phyloP scores from a whole-genome alignment of 2,888 invertebrate genomes.

The Sesamia inferens region DNA sequence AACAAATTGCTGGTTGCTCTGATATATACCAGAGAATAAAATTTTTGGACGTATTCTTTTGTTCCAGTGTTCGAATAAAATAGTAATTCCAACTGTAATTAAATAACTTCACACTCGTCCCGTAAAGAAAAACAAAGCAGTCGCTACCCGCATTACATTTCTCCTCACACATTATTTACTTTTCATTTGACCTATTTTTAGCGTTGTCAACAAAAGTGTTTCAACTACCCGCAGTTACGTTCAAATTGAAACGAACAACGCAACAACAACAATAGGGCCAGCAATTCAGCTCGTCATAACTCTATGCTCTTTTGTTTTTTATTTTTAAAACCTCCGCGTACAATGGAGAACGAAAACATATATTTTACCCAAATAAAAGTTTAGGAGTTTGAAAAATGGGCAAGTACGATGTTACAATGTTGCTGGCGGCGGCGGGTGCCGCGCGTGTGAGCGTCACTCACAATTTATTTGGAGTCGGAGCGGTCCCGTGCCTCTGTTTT shows the following conservation, averaged over 20 bases:
- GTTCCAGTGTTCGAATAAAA: slow-evolving; percentile 1
- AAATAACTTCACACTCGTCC: slow-evolving; percentile 6
- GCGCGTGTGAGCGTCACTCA: slow-evolving; percentile 26
- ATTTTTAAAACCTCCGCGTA: slow-evolving; percentile 43
- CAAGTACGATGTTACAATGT: slow-evolving; percentile 43
- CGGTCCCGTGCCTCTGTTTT: slow-evolving; percentile 13
- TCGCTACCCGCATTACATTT: slow-evolving; percentile 22
- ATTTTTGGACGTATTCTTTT: background rate
- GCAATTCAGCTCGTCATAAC: slow-evolving; percentile 52
- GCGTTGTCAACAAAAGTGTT: slow-evolving; percentile 47
- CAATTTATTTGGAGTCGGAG: slow-evolving; percentile 32
- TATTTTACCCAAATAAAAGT: slow-evolving; percentile 59
- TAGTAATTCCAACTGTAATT: slow-evolving; percentile 16
- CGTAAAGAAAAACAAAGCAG: slow-evolving; percentile 16
- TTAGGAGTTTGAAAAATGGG: slow-evolving; percentile 55
- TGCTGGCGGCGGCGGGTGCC: slow-evolving; percentile 1
- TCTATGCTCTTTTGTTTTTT: slow-evolving; percentile 57
- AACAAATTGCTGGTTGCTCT: background rate
- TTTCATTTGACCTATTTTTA: slow-evolving; percentile 46
- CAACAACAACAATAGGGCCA: slow-evolving; percentile 54
- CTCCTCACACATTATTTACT: slow-evolving; percentile 33
- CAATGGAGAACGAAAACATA: slow-evolving; percentile 52
- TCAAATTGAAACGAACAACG: slow-evolving; percentile 48
- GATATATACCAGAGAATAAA: background rate
- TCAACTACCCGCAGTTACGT: slow-evolving; percentile 46